Evolutionary conservation across 2,888 invertebrate genomes (phyloP).

Genomic region (Drosophila longiperda): DNA sequence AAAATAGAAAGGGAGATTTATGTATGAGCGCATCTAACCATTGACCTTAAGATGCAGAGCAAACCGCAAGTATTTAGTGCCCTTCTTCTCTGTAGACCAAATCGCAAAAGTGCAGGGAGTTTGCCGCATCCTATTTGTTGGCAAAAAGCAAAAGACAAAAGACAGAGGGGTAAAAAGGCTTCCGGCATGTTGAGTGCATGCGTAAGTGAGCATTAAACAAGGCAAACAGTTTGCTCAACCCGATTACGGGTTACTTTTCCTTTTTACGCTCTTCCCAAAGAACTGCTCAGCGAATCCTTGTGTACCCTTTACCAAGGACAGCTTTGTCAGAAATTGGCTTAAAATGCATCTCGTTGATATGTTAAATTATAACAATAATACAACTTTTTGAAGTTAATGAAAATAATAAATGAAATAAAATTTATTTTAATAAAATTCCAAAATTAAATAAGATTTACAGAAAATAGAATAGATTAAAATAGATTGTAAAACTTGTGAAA

Average conservation of each 20-base stretch:
- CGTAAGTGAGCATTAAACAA: conserved; percentile 61
- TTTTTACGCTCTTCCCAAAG: conserved; percentile 22
- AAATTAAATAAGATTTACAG: too few species aligned
- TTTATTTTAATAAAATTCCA: neutral
- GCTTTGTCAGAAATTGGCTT: too few species aligned
- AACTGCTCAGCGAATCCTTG: conserved; percentile 1
- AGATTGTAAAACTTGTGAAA: neutral
- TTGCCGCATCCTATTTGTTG: neutral
- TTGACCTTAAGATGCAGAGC: conserved; percentile 42
- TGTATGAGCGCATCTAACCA: conserved; percentile 9
- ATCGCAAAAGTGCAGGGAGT: conserved; percentile 9
- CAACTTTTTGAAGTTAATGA: neutral
- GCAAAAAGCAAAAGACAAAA: too few species aligned
- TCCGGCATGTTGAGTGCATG: conserved; percentile 34
- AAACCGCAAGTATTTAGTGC: conserved; percentile 52
- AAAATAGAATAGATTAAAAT: neutral
- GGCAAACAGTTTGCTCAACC: conserved; percentile 39
- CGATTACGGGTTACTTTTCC: conserved; percentile 19
- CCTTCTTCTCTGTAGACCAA: conserved; percentile 9
- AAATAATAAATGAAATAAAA: neutral
- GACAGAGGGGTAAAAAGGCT: neutral
- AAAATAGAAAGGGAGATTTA: neutral
- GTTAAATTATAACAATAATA: neutral
- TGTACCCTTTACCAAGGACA: conserved; percentile 10
- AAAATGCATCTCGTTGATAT: too few species aligned